A percentile compares a stretch with the other conserved stretches of the same genome.
These are phyloP conservation scores for Bergia puertoricense DNA, from an alignment of 92 coral and sea anemone genomes.

Conservation along the genomic window DNA sequence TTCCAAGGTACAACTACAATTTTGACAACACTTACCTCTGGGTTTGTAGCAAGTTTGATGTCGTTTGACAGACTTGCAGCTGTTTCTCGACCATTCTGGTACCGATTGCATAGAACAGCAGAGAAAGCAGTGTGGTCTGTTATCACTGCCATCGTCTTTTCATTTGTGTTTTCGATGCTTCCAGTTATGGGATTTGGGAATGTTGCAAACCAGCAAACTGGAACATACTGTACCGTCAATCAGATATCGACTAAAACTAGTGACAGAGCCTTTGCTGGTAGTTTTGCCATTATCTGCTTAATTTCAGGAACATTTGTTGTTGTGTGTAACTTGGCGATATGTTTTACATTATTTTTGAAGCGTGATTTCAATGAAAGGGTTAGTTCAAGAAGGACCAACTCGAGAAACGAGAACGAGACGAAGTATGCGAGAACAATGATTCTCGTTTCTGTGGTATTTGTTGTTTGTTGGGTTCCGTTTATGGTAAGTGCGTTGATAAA, in stretches of 20 bases:
- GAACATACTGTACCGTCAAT: conserved; percentile 28
- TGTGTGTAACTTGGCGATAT: conserved; percentile 22
- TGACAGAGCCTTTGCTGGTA: not conserved
- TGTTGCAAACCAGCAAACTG: not conserved
- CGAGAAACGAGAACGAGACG: conserved; percentile 19
- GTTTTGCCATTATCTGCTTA: conserved; percentile 21
- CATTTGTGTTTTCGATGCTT: conserved; percentile 21
- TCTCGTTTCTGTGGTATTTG: conserved; percentile 16
- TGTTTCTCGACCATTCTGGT: conserved; percentile 16
- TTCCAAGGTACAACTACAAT: conserved; percentile 26
- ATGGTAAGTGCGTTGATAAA: conserved; percentile 17
- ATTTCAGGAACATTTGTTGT: conserved; percentile 10
- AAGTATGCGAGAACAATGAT: conserved; percentile 31
- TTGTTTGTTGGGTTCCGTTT: conserved; percentile 33
- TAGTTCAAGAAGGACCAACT: not conserved
- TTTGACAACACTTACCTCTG: conserved; percentile 10
- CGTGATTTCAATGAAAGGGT: not conserved
- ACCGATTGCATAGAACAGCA: conserved; percentile 4
- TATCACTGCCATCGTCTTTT: not conserved
- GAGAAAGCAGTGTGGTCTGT: not conserved
- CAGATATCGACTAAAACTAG: not conserved
- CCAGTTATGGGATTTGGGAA: conserved; percentile 29
- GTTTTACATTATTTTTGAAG: conserved; percentile 6
- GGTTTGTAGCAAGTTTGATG: conserved; percentile 26
- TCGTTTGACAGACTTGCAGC: conserved; percentile 26